A percentile compares a stretch with the other conserved stretches of the same genome.
These are phyloP conservation scores for Cybosia mesomella DNA, from an alignment of 2,888 invertebrate species.

Conservation along the genomic window DNA sequence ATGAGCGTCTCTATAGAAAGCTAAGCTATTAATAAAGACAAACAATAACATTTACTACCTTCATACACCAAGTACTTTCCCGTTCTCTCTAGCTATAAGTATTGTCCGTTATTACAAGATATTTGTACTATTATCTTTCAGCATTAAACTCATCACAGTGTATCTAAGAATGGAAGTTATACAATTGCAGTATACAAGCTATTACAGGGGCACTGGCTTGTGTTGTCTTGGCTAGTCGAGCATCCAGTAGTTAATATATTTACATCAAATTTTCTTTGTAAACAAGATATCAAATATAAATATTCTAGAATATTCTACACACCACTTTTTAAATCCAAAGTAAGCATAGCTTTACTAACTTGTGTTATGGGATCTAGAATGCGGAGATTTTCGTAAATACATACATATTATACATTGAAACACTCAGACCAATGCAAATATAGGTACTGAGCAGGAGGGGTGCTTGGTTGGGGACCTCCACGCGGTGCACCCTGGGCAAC, in stretches of 20 bases:
- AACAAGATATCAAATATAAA: neutral
- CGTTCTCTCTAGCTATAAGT: neutral
- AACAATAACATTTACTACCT: neutral
- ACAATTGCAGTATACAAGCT: conserved; percentile 53
- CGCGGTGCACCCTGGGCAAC: too few relatives aligned
- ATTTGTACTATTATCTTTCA: conserved; percentile 46
- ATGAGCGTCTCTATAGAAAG: too few relatives aligned
- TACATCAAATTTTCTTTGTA: neutral
- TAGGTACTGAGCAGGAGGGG: too few relatives aligned
- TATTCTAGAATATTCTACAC: too few relatives aligned
- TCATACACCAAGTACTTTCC: neutral
- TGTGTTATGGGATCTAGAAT: too few relatives aligned
- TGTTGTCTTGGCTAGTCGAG: conserved; percentile 35
- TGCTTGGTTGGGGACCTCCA: too few relatives aligned
- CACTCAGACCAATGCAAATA: too few relatives aligned
- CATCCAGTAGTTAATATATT: conserved; percentile 31
- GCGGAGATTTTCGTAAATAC: too few relatives aligned
- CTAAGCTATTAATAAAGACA: too few relatives aligned
- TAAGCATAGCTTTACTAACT: too few relatives aligned
- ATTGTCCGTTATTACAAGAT: conserved; percentile 31
- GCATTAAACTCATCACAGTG: conserved; percentile 34
- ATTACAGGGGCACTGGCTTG: conserved; percentile 58
- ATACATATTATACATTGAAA: too few relatives aligned
- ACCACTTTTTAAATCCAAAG: too few relatives aligned
- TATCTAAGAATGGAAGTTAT: conserved; percentile 48